Base-by-base conservation (phyloP, 2,113 vertebrate genomes). In the Colaptes auratus region DNA sequence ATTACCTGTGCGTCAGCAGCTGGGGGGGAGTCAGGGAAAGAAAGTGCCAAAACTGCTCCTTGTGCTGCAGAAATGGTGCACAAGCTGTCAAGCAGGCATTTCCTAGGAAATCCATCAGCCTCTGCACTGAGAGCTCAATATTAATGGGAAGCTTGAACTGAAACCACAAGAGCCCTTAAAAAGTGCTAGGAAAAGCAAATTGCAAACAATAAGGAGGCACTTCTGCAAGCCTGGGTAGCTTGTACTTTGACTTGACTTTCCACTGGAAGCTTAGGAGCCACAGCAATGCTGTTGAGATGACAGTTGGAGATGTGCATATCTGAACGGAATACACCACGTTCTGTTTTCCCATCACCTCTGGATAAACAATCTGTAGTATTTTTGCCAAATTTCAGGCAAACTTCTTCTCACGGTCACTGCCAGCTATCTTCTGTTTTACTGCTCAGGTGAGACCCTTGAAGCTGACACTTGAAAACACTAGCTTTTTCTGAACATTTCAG, bases 71-170 rank as follows among this genome's bases (percentile, higher is more conserved):
- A 69, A 39, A 35, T 35, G 27, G 50, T 6, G 2, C 3, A 2
- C 53, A 73, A 94, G n/a, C 65, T 78, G 33, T 69, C 39, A 78
- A 31, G 46, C 1, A 1, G 63, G 18, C 72, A 21, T 36, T 11
- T 75, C 66, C 50, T 55, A 27, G 39, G 70, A 58, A 20, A 28
- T 44, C 33, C 2, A 1, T 64, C 73, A 52, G 13, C 31, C 16
- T 85, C 73, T 86, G 58, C 44, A 27, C 1, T 0, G 0, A 88
- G 56, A 90, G 27, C 44, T 48, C 0, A 1, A 9, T 2, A 33
- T 31, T 76, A 64, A 46, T n/a, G 36, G 87, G 60, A 77, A 81
- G 9, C 8, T 93, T 90, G 55, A 44, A 20, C 20, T 60, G 65
- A 13, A 6, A 15, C 36, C 12, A 2, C 21, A 58, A 33, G 30